Conservation (phyloP, 1,140 invertebrate species). For the Ctenoplectra terminalis region DNA sequence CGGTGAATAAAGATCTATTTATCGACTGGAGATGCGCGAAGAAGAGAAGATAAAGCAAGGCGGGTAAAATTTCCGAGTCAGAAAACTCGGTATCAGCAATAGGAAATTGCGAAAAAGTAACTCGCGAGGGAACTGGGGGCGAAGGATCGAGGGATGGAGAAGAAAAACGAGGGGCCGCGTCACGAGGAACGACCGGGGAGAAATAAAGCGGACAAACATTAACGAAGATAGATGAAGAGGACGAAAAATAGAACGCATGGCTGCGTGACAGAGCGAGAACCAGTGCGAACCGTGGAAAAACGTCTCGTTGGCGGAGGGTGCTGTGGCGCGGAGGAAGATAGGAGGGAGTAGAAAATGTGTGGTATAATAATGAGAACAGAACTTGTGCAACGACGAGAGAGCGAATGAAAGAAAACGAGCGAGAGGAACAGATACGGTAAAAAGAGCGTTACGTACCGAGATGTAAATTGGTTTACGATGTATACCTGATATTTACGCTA, state of each 20-base stretch:
- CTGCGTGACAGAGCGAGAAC: neutral
- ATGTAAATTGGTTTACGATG: neutral
- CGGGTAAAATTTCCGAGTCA: conserved; percentile 2
- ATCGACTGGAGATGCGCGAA: conserved; percentile 1
- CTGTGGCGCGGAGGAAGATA: neutral
- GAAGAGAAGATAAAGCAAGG: too few species aligned
- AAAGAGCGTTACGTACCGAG: neutral
- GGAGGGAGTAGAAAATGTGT: neutral
- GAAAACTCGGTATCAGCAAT: conserved; percentile 45
- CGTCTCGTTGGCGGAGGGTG: neutral
- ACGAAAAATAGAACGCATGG: conserved; percentile 33
- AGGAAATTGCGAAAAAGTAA: conserved; percentile 52
- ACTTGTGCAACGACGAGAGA: neutral
- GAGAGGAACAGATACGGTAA: neutral
- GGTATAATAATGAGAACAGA: conserved; percentile 30
- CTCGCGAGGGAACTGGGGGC: neutral
- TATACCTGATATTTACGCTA: too few species aligned
- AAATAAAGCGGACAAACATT: conserved; percentile 54
- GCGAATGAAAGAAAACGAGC: too few species aligned
- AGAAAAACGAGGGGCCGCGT: conserved; percentile 46
- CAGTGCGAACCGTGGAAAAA: conserved; percentile 7
- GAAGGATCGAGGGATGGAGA: neutral
- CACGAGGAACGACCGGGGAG: conserved; percentile 28
- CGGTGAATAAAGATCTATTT: conserved; percentile 1
- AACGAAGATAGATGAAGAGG: conserved; percentile 51